A percentile compares a stretch with the other conserved stretches of the same genome.
Evolutionary conservation across 1,140 invertebrate genomes (phyloP).

Genomic region (Drosophila miranda): DNA sequence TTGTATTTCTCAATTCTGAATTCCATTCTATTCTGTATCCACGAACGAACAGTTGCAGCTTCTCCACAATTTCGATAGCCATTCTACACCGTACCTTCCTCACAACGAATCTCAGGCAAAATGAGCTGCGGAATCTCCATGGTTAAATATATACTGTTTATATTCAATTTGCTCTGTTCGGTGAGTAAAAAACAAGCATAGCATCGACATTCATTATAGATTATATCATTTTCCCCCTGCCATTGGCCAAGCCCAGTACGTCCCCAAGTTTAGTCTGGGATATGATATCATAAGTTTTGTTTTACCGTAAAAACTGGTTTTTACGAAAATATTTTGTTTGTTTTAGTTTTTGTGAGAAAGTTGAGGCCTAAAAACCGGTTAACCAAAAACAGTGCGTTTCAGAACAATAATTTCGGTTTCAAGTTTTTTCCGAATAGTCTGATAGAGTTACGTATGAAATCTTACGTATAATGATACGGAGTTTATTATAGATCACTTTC

Average conservation of each 20-base stretch:
- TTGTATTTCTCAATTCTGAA: conserved; percentile 40
- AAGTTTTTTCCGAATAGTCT: not conserved
- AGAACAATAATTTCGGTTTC: not conserved
- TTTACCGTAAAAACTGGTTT: conserved; percentile 49
- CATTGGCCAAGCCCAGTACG: conserved; percentile 19
- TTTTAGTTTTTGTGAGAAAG: conserved; percentile 30
- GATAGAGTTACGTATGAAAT: no score
- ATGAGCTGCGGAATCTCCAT: conserved; percentile 89
- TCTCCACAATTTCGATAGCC: conserved; percentile 10
- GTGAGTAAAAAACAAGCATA: conserved; percentile 84
- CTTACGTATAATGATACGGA: no score
- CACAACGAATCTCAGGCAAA: conserved; percentile 56
- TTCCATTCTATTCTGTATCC: conserved; percentile 29
- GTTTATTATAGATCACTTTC: no score
- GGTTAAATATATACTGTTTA: conserved; percentile 92
- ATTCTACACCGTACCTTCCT: conserved; percentile 8
- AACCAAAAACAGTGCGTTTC: conserved; percentile 11
- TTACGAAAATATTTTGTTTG: conserved; percentile 6
- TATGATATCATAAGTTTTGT: conserved; percentile 57
- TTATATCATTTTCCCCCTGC: conserved; percentile 21
- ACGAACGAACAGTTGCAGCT: conserved; percentile 52
- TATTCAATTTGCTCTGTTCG: conserved; percentile 92
- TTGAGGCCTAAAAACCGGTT: conserved; percentile 53
- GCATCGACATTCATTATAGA: conserved; percentile 2
- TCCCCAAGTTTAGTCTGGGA: conserved; percentile 9